These are phyloP conservation scores for Zootoca vivipara DNA, from an alignment of 2,113 vertebrate species.

Conservation along the genomic window DNA sequence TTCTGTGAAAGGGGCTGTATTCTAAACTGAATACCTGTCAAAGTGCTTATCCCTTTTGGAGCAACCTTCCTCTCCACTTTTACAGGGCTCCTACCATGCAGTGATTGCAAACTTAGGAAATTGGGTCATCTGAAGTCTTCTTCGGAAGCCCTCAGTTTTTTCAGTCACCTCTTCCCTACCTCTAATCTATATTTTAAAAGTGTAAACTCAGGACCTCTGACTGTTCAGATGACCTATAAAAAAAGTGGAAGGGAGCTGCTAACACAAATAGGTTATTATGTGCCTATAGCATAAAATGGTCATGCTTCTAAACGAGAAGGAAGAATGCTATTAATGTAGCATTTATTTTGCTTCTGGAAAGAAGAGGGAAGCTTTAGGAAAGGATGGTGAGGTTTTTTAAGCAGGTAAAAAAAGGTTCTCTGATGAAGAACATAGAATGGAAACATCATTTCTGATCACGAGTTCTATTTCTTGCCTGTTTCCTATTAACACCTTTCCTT, in stretches of 20 bases:
- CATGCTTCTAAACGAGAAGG: background rate
- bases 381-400: background rate
- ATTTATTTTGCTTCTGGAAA: conserved; percentile 17
- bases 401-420: background rate
- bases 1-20: background rate
- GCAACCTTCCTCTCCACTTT: background rate
- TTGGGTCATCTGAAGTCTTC: background rate
- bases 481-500: conserved; percentile 42
- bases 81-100: background rate
- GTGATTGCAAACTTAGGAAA: background rate
- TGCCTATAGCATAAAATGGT: conserved; percentile 5
- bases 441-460: conserved; percentile 19
- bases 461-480: conserved; percentile 32
- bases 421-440: background rate
- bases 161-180: background rate
- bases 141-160: background rate
- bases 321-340: conserved; percentile 22
- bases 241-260: background rate
- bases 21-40: background rate
- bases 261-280: background rate
- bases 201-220: conserved; percentile 21
- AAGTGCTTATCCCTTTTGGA: background rate
- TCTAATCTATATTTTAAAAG: background rate
- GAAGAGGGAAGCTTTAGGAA: background rate
- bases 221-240: background rate